These are phyloP conservation scores for Gastrophryne carolinensis DNA, from an alignment of 2,797 vertebrate species.

Conservation along the genomic window DNA sequence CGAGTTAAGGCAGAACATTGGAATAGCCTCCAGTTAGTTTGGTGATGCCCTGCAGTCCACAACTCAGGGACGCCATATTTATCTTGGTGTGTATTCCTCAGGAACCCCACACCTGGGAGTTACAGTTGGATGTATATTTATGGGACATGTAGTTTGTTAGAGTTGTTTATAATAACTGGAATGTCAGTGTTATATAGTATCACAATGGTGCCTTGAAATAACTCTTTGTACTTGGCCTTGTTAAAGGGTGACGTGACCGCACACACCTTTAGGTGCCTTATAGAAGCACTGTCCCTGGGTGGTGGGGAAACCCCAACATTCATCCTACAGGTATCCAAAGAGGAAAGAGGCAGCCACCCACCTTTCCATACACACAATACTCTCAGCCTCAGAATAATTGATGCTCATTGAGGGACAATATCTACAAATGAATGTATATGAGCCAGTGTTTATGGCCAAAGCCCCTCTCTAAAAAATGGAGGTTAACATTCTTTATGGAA, in stretches of 20 bases:
- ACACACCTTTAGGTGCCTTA: slow-evolving; percentile 23
- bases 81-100: neutral
- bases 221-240: neutral
- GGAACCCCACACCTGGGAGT: neutral
- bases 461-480: too few relatives aligned
- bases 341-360: neutral
- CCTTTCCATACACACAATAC: too few relatives aligned
- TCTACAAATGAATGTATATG: too few relatives aligned
- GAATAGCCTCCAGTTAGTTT: neutral
- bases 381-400: too few relatives aligned
- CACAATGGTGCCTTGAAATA: slow-evolving; percentile 54
- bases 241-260: too few relatives aligned
- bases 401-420: too few relatives aligned
- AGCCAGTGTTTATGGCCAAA: too few relatives aligned
- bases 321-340: slow-evolving; percentile 4
- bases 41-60: neutral
- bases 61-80: too few relatives aligned
- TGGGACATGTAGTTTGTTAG: neutral
- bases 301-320: neutral
- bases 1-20: neutral
- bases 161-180: slow-evolving; percentile 56
- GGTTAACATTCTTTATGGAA: too few relatives aligned
- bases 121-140: neutral
- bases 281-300: neutral
- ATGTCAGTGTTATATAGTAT: slow-evolving; percentile 31